Evolutionary conservation across 2,797 vertebrate genomes (phyloP), one percentile per base, ranked within the genome.

Genomic region (Anableps anableps): DNA sequence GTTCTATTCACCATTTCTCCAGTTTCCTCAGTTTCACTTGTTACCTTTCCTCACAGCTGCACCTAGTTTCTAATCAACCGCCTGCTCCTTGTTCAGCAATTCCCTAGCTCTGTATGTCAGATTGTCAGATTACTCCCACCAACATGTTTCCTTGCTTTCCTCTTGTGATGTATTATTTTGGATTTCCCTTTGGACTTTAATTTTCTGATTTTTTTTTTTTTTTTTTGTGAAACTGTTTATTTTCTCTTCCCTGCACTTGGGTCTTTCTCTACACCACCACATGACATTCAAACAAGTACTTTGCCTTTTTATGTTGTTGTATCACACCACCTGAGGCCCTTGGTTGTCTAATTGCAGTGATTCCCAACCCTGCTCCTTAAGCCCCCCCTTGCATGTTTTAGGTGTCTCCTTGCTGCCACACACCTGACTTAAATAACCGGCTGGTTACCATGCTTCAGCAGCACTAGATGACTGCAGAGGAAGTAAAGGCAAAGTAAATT

Each of bases 281-380:
- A 60, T 60, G 55, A 60, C 55, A n/a, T 29, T 47, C 36, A 31
- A 48, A 26, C 36, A 58, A 29, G 0, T 43, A 29, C n/a, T 80
- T 66, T 66, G 10, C 26, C 14, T 17, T 50, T 14, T 48, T 50
- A 21, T 36, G 14, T 38, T 16, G 0, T 62, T 21, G 64, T 62
- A 26, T 81, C 48, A 38, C 0, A 38, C 62, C 26, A 81, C 26
- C 73, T 74, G 75, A 72, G 55, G n/a, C 55, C 31, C 14, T 64
- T 41, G 2, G 38, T 71, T 17, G 60, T n/a, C 43, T 74, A 71
- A 82, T n/a, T n/a, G n/a, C n/a, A n/a, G n/a, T n/a, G n/a, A n/a
- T n/a, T n/a, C n/a, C n/a, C n/a, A n/a, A n/a, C n/a, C n/a, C n/a
- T n/a, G n/a, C n/a, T n/a, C n/a, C n/a, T n/a, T n/a, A n/a, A n/a